Evolutionary conservation across 2,797 vertebrate genomes (phyloP).

Genomic region (Vireo griseus): DNA sequence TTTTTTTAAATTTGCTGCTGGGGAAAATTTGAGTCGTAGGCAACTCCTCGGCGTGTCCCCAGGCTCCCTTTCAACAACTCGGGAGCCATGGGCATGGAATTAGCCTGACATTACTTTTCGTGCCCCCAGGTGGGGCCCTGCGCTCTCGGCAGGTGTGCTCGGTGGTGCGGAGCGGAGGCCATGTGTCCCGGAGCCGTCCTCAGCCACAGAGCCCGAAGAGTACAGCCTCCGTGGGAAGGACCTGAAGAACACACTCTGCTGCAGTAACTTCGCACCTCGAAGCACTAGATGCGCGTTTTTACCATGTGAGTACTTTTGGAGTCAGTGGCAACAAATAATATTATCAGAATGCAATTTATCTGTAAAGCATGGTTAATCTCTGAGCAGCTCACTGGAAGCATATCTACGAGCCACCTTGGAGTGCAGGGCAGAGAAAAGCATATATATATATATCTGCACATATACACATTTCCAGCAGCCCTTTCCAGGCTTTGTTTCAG

Average conservation of each 20-base stretch:
- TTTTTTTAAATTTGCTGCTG: too few relatives aligned
- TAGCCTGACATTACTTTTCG: background rate
- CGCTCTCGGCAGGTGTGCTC: slow-evolving; percentile 80
- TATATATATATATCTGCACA: too few relatives aligned
- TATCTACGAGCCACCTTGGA: background rate
- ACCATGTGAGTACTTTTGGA: background rate
- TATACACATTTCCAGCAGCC: background rate
- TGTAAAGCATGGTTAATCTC: background rate
- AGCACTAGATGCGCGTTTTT: background rate
- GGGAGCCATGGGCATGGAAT: background rate
- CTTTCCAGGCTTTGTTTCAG: background rate
- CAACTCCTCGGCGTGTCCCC: background rate
- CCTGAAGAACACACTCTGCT: slow-evolving; percentile 13
- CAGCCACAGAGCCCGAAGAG: background rate
- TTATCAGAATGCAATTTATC: background rate
- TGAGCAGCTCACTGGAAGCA: background rate
- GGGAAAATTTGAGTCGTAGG: too few relatives aligned
- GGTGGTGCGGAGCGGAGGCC: slow-evolving; percentile 63
- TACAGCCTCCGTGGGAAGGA: background rate
- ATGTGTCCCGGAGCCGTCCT: slow-evolving; percentile 56
- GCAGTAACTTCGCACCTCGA: background rate
- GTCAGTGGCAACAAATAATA: background rate
- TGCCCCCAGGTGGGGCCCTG: slow-evolving; percentile 61
- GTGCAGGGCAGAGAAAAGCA: background rate
- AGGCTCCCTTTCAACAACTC: rapidly evolving